Evolutionary conservation across 2,797 vertebrate species (phyloP), one percentile per base, ranked within the genome.

Genomic region (Typhlichthys eigenmanni): DNA sequence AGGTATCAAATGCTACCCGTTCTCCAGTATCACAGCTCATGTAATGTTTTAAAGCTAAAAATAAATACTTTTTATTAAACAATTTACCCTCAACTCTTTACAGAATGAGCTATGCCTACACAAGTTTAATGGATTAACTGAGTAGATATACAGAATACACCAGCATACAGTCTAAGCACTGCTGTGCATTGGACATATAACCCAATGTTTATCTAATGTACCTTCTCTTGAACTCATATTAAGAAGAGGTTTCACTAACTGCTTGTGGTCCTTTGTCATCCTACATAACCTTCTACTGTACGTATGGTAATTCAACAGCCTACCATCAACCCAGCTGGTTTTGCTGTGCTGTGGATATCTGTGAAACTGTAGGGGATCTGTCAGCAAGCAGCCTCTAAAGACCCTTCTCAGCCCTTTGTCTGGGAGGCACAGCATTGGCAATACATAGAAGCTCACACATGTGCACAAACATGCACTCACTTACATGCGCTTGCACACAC

Each of bases 331-430:
- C 9, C 53, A 66, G 76, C 60, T 24, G 64, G 52, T 38, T 78
- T 68, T 69, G 62, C 65, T 71, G 70, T 68, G 61, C 58, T 64
- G 63, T 68, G 79, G 66, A 56, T 16, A 75, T 85, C 74, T 82
- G 71, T 83, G 72, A 78, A 84, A 74, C 79, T 76, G 72, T 71
- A 74, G 71, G 80, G 60, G 71, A 76, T 78, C 67, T 75, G 76
- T 60, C 74, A 78, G 66, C 57, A 58, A 64, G 57, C 49, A 54
- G 66, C 13, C 48, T 75, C 74, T 62, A 63, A 84, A 82, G 68
- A 76, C 49, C 59, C 66, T 57, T 74, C 59, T 52, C 60, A 75
- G 67, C 66, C 66, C 72, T 83, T 80, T 76, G 71, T 80, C 38
- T 76, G 60, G 24, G 72, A 81, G 63, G 17, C 48, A 71, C 49